Conservation (phyloP, 1,140 invertebrate species). For the Hestina assimilis region DNA sequence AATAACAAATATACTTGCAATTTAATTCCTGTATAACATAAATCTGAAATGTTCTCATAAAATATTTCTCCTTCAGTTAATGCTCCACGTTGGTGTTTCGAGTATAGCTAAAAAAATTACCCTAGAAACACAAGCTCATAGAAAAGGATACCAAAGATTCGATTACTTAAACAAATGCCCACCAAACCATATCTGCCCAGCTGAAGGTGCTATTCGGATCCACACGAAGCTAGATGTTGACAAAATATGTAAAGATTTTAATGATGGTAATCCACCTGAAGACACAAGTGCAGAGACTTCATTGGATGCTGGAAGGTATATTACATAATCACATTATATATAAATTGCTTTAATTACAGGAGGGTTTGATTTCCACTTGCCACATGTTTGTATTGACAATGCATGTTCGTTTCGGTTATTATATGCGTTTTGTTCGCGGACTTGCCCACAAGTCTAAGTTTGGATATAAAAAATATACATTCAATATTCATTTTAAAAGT, state of each 20-base stretch:
- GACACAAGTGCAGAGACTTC: conserved; percentile 51
- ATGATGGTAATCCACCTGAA: conserved; percentile 36
- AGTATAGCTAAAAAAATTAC: conserved; percentile 73
- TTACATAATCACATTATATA: too few species aligned
- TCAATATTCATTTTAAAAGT: too few species aligned
- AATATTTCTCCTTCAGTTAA: conserved; percentile 72
- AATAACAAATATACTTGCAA: too few species aligned
- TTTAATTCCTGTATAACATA: too few species aligned
- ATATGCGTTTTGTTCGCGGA: background rate
- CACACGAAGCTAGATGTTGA: conserved; percentile 65
- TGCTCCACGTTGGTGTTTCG: conserved; percentile 84
- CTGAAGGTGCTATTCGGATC: conserved; percentile 67
- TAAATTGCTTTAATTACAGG: too few species aligned
- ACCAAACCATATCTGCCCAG: conserved; percentile 52
- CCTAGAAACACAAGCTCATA: conserved; percentile 80
- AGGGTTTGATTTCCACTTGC: too few species aligned
- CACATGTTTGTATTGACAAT: too few species aligned
- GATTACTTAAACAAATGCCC: conserved; percentile 76
- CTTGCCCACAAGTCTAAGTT: too few species aligned
- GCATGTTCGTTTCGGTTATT: too few species aligned
- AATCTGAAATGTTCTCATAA: too few species aligned
- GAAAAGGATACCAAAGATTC: conserved; percentile 75
- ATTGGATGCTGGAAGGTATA: conserved; percentile 71
- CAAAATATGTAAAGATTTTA: conserved; percentile 65
- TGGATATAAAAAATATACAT: too few species aligned